A percentile compares a stretch with the other conserved stretches of the same genome.
Conservation (phyloP, 53 echinoderm and acorn worm genomes). For the Echinarachnius parma region DNA sequence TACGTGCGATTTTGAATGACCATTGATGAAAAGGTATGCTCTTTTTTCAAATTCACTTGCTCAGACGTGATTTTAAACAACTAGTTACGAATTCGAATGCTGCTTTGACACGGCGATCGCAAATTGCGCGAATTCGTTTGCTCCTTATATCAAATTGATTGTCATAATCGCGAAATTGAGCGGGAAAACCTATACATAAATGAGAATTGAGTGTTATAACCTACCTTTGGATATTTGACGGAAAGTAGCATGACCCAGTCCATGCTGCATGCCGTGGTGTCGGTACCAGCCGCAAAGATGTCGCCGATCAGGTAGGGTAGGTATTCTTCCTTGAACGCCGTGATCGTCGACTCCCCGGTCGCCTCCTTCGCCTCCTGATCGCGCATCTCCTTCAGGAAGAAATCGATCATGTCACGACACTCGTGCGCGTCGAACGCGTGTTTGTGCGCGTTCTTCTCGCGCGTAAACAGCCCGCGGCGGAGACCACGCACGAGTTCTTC, state of each 20-base stretch:
- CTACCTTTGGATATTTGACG: slow-evolving; percentile 31
- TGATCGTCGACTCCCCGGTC: neutral
- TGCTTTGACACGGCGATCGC: no score
- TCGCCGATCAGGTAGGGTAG: slow-evolving; percentile 32
- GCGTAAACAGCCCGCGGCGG: slow-evolving; percentile 2
- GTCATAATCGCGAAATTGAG: no score
- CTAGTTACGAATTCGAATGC: no score
- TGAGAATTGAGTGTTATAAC: no score
- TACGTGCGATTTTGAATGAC: no score
- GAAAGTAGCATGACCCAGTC: slow-evolving; percentile 33
- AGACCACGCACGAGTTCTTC: neutral
- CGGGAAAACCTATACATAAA: no score
- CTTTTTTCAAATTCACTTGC: no score
- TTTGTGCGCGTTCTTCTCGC: slow-evolving; percentile 24
- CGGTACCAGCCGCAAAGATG: slow-evolving; percentile 45
- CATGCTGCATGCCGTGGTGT: slow-evolving; percentile 37
- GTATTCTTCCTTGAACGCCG: slow-evolving; percentile 19
- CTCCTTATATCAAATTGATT: no score
- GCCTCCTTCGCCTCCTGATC: slow-evolving; percentile 33
- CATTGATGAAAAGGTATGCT: no score
- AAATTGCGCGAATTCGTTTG: no score
- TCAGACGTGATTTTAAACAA: no score
- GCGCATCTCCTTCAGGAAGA: slow-evolving; percentile 29
- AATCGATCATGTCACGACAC: slow-evolving; percentile 41
- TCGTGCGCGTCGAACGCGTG: slow-evolving; percentile 26